A percentile compares a stretch with the other conserved stretches of the same genome.
Evolutionary conservation across 2,797 vertebrate species (phyloP).

Genomic region (Phalloptychus januarius): DNA sequence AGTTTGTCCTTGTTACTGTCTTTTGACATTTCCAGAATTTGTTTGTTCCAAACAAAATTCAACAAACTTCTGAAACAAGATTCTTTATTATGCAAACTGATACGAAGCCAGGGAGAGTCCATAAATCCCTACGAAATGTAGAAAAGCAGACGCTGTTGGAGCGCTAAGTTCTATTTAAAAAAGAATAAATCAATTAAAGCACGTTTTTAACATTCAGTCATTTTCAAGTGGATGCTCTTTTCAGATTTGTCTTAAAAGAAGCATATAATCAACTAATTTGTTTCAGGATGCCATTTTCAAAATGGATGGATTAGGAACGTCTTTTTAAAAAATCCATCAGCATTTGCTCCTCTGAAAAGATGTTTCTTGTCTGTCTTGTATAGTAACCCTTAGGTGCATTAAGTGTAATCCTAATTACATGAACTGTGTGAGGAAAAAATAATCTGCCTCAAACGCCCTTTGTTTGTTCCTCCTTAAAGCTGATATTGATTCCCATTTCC

Average conservation of each 20-base stretch:
- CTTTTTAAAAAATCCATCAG: constrained; percentile 13
- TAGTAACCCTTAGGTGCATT: constrained; percentile 29
- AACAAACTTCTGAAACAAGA: constrained; percentile 22
- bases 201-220: neutral
- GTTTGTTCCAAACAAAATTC: constrained; percentile 23
- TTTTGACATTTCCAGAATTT: constrained; percentile 37
- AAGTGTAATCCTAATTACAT: constrained; percentile 54
- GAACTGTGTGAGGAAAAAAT: constrained; percentile 36
- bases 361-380: constrained; percentile 31
- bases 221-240: constrained; percentile 21
- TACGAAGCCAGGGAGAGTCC: constrained; percentile 25
- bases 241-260: constrained; percentile 17
- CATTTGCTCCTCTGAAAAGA: constrained; percentile 19
- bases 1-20: constrained; percentile 43
- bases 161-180: neutral
- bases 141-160: constrained; percentile 17
- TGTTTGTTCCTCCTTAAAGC: constrained; percentile 61
- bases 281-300: constrained; percentile 21
- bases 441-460: constrained; percentile 55
- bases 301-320: constrained; percentile 17
- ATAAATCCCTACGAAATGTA: constrained; percentile 8
- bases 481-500: constrained; percentile 39
- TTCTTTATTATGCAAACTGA: constrained; percentile 17
- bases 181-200: constrained; percentile 3
- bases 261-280: neutral